Conservation (phyloP, 2,113 vertebrate genomes). For the Indicator maculatus region DNA sequence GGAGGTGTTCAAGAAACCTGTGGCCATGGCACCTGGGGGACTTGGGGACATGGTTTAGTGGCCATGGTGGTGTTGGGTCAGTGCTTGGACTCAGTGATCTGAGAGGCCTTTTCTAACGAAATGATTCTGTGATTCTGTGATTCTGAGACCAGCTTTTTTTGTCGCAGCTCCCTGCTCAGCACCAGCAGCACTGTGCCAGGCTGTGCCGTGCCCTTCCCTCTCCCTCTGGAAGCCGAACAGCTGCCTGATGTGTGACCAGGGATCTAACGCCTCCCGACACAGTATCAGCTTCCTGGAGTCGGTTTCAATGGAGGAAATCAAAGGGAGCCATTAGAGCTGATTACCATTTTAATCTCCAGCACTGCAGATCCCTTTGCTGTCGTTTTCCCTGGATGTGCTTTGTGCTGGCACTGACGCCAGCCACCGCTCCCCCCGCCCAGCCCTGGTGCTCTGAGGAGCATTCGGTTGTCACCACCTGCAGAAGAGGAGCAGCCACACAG, state of each 20-base stretch:
- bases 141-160: too few relatives aligned
- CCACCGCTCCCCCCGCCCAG: not conserved
- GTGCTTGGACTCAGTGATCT: too few relatives aligned
- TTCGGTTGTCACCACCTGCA: not conserved
- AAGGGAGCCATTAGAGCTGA: constrained; percentile 56
- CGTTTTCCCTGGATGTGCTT: constrained; percentile 14
- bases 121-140: too few relatives aligned
- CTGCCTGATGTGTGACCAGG: not conserved
- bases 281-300: not conserved
- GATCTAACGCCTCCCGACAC: not conserved
- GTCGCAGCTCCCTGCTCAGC: accelerated
- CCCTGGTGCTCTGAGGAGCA: not conserved
- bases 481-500: not conserved
- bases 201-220: not conserved
- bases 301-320: constrained; percentile 6
- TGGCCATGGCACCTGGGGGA: too few relatives aligned
- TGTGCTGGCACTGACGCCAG: not conserved
- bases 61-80: too few relatives aligned
- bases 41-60: too few relatives aligned
- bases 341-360: constrained; percentile 65
- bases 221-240: not conserved
- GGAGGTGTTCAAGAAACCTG: too few relatives aligned
- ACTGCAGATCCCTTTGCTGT: constrained; percentile 12
- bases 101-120: too few relatives aligned
- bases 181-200: not conserved